phyloP scores from a whole-genome alignment of 2,797 vertebrate genomes.

The Podarcis siculus region DNA sequence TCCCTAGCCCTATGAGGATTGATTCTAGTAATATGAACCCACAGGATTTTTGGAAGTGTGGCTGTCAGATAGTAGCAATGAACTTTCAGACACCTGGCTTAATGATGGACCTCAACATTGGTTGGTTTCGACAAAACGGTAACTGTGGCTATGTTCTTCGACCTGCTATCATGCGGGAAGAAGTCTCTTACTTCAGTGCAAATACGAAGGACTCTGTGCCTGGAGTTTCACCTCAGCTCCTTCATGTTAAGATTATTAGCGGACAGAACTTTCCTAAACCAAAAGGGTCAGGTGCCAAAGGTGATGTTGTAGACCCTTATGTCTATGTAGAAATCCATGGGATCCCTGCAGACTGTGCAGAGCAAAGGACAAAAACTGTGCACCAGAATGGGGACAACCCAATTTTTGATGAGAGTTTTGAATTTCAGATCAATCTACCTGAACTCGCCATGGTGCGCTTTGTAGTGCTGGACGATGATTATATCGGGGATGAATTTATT shows the following conservation, averaged over 20 bases:
- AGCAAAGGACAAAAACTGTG: slow-evolving; percentile 96
- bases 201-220: slow-evolving; percentile 98
- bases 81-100: slow-evolving; percentile 98
- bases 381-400: slow-evolving; percentile 96
- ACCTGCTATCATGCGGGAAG: slow-evolving; percentile 97
- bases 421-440: slow-evolving; percentile 97
- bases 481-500: slow-evolving; percentile 97
- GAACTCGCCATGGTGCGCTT: slow-evolving; percentile 98
- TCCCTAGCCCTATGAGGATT: slow-evolving; percentile 97
- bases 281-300: slow-evolving; percentile 98
- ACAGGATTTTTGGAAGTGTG: slow-evolving; percentile 99
- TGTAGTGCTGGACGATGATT: slow-evolving; percentile 97
- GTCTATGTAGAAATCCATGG: slow-evolving; percentile 97
- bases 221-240: slow-evolving; percentile 95
- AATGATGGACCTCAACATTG: slow-evolving; percentile 99
- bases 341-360: slow-evolving; percentile 96
- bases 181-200: slow-evolving; percentile 97
- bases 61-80: slow-evolving; percentile 98
- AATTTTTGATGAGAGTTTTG: slow-evolving; percentile 98
- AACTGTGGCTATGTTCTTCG: slow-evolving; percentile 96
- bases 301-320: slow-evolving; percentile 96
- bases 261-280: slow-evolving; percentile 98
- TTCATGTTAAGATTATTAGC: slow-evolving; percentile 99
- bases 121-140: slow-evolving; percentile 98
- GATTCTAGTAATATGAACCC: slow-evolving; percentile 99